Percentiles rank a stretch among this genome's conserved stretches.
Evolutionary conservation across 1,140 invertebrate species (phyloP).

Genomic region (Amphibalanus amphitrite): DNA sequence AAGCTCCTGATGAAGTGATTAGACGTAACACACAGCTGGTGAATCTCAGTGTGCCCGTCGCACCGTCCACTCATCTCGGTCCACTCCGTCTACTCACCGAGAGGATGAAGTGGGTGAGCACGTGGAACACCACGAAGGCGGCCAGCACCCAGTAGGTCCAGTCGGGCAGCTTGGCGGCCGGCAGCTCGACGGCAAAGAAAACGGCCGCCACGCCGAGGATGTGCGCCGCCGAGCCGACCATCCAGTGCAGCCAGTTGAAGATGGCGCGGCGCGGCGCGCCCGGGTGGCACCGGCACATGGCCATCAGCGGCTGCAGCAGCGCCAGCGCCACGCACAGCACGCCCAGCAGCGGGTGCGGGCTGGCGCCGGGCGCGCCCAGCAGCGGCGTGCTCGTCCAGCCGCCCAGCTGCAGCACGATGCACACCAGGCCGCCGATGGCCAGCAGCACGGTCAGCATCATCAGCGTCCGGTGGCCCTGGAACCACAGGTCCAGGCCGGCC

Average conservation of each 20-base stretch:
- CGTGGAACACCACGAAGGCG: slow-evolving; percentile 72
- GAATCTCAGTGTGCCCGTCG: no score
- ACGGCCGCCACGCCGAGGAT: slow-evolving; percentile 78
- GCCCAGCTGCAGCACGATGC: not conserved
- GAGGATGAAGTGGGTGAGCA: slow-evolving; percentile 70
- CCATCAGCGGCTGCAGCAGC: slow-evolving; percentile 69
- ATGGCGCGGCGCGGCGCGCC: slow-evolving; percentile 55
- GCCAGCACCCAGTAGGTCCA: slow-evolving; percentile 75
- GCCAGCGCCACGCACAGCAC: slow-evolving; percentile 35
- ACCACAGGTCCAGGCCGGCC: slow-evolving; percentile 84
- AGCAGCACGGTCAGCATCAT: not conserved
- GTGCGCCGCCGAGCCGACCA: slow-evolving; percentile 78
- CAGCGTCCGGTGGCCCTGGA: slow-evolving; percentile 26
- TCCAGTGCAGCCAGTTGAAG: slow-evolving; percentile 92
- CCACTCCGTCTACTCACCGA: slow-evolving; percentile 41
- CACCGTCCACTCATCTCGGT: no score
- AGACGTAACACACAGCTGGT: no score
- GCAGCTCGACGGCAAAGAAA: slow-evolving; percentile 72
- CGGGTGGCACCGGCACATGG: slow-evolving; percentile 67
- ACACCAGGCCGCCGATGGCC: not conserved
- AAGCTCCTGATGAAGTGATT: no score
- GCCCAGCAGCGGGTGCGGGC: not conserved
- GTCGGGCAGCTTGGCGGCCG: slow-evolving; percentile 52
- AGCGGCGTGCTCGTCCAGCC: slow-evolving; percentile 2
- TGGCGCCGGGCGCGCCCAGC: not conserved